A percentile compares a stretch with the other conserved stretches of the same genome.
These are phyloP conservation scores for Colaptes auratus DNA, from an alignment of 2,113 vertebrate genomes.

Conservation along the genomic window DNA sequence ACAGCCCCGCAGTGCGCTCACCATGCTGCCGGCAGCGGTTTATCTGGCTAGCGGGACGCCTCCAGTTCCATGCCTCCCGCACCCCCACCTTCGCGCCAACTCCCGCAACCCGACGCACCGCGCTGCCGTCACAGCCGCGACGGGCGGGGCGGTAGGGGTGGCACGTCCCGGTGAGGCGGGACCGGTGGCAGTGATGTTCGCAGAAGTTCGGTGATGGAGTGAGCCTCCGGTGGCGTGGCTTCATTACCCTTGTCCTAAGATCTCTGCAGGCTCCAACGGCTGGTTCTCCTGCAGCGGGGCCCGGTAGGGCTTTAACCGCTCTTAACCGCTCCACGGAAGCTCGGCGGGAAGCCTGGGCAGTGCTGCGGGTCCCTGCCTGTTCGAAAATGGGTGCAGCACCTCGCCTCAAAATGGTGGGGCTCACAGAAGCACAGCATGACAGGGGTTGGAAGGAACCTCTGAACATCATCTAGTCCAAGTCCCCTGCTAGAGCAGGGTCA, in stretches of 20 bases:
- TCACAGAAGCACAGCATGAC: too few species aligned
- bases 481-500: too few species aligned
- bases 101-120: background rate
- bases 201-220: too few species aligned
- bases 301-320: background rate
- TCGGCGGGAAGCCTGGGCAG: background rate
- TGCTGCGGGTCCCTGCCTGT: background rate
- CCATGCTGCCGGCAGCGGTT: background rate
- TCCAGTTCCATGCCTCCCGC: background rate
- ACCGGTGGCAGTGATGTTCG: too few species aligned
- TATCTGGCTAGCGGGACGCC: background rate
- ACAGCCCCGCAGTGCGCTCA: background rate
- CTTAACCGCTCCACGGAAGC: accelerated
- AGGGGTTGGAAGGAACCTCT: too few species aligned
- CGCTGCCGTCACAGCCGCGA: background rate
- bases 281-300: too few species aligned
- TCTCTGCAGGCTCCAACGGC: too few species aligned
- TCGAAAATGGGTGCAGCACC: accelerated
- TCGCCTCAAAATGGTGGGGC: background rate
- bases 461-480: too few species aligned
- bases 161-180: background rate
- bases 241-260: accelerated
- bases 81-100: slow-evolving; percentile 29
- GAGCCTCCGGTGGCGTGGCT: accelerated
- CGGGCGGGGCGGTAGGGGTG: background rate